Conservation (phyloP, 2,888 invertebrate species). For the Scaeva pyrastri region DNA sequence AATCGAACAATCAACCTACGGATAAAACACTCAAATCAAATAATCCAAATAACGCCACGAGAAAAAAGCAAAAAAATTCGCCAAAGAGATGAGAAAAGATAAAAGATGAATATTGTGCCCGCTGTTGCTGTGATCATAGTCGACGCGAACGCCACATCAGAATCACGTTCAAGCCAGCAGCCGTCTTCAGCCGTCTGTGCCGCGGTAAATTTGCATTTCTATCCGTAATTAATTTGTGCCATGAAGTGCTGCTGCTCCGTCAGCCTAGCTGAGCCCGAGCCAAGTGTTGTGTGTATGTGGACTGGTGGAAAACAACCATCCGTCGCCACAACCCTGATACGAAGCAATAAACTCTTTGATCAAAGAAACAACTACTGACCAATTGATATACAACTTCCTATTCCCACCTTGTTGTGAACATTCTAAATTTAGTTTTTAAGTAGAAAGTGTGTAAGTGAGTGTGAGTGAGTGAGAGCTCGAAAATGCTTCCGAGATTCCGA, state of each 20-base stretch:
- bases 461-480: conserved; percentile 43
- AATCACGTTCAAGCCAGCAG: conserved; percentile 27
- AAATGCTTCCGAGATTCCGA: conserved; percentile 82
- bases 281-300: conserved; percentile 51
- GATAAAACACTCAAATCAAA: too few species aligned
- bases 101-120: conserved; percentile 59
- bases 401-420: conserved; percentile 40
- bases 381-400: conserved; percentile 57
- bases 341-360: conserved; percentile 49
- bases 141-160: conserved; percentile 42
- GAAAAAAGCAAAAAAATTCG: conserved; percentile 52
- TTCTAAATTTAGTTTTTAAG: conserved; percentile 48
- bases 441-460: conserved; percentile 49
- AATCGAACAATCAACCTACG: too few species aligned
- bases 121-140: conserved; percentile 31
- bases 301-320: conserved; percentile 23
- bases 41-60: neutral
- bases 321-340: conserved; percentile 30
- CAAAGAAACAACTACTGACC: conserved; percentile 60
- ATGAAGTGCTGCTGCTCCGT: conserved; percentile 60
- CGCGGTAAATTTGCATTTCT: conserved; percentile 38
- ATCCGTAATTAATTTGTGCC: conserved; percentile 59
- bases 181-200: conserved; percentile 17
- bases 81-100: conserved; percentile 54
- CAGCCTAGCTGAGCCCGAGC: conserved; percentile 28